Evolutionary conservation across 2,113 vertebrate species (phyloP).

Genomic region (Thermophis baileyi): DNA sequence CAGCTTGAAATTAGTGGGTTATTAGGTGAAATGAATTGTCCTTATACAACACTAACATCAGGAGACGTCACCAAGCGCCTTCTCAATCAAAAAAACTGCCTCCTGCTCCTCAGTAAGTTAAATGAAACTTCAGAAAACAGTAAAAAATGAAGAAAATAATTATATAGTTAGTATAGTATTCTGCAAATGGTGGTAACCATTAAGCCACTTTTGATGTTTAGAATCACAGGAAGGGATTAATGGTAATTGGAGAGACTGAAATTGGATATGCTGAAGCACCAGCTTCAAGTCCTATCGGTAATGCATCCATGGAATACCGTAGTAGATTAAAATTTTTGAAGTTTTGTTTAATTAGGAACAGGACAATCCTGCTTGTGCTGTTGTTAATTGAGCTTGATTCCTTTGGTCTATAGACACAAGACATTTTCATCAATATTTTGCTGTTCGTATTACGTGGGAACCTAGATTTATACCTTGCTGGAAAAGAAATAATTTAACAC

Average conservation of each 20-base stretch:
- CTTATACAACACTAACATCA: conserved; percentile 82
- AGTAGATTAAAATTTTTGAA: background rate
- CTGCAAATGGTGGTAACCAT: background rate
- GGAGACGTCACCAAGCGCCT: conserved; percentile 91
- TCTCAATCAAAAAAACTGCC: conserved; percentile 86
- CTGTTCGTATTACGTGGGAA: background rate
- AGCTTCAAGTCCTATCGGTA: background rate
- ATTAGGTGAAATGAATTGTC: conserved; percentile 89
- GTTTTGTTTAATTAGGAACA: background rate
- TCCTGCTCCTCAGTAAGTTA: conserved; percentile 90
- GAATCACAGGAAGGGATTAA: background rate
- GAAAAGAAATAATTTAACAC: background rate
- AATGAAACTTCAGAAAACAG: background rate
- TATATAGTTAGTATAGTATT: background rate
- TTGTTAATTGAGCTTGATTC: background rate
- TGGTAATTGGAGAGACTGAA: background rate
- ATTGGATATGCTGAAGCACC: background rate
- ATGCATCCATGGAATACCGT: background rate
- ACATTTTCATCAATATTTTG: background rate
- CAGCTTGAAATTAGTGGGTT: conserved; percentile 96
- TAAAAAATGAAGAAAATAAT: background rate
- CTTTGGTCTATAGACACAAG: background rate
- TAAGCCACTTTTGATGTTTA: background rate
- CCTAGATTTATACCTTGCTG: background rate
- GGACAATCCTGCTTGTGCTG: background rate